These are phyloP conservation scores for Sturmia bella DNA, from an alignment of 2,888 invertebrate genomes.

Conservation along the genomic window DNA sequence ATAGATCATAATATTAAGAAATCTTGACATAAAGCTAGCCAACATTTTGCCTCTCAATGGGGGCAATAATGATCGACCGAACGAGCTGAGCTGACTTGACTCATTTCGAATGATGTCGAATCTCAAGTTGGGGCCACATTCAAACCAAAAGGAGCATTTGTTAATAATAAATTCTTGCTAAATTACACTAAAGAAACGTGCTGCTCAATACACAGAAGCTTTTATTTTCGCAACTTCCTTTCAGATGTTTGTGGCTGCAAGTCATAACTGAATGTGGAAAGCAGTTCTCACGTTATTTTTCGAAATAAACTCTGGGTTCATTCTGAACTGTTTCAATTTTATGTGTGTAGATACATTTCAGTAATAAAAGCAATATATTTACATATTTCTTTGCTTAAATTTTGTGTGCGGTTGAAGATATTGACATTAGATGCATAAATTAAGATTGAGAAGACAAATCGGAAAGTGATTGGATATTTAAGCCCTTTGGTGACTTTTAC, in stretches of 20 bases:
- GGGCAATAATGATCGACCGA: background rate
- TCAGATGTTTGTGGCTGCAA: background rate
- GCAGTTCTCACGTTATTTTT: slow-evolving; percentile 17
- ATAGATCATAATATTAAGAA: slow-evolving; percentile 13
- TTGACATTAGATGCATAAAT: too few relatives aligned
- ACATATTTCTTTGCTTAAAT: too few relatives aligned
- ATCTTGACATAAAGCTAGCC: slow-evolving; percentile 43
- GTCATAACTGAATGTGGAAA: background rate
- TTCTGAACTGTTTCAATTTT: slow-evolving; percentile 8
- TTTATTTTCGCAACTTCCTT: slow-evolving; percentile 32
- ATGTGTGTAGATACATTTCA: too few relatives aligned
- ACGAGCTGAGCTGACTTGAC: too few relatives aligned
- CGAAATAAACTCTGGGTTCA: slow-evolving; percentile 3
- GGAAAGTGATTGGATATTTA: too few relatives aligned
- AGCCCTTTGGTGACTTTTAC: too few relatives aligned
- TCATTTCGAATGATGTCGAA: background rate
- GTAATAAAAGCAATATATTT: too few relatives aligned
- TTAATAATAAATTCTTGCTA: slow-evolving; percentile 2
- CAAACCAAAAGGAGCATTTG: slow-evolving; percentile 18
- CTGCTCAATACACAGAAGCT: background rate
- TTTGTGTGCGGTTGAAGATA: too few relatives aligned
- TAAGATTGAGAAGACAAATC: too few relatives aligned
- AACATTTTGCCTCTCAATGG: slow-evolving; percentile 22
- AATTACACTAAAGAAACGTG: background rate
- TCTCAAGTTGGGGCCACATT: slow-evolving; percentile 10